Evolutionary conservation across 1,140 invertebrate species (phyloP).

Genomic region (Lordiphosa clarofinis): DNA sequence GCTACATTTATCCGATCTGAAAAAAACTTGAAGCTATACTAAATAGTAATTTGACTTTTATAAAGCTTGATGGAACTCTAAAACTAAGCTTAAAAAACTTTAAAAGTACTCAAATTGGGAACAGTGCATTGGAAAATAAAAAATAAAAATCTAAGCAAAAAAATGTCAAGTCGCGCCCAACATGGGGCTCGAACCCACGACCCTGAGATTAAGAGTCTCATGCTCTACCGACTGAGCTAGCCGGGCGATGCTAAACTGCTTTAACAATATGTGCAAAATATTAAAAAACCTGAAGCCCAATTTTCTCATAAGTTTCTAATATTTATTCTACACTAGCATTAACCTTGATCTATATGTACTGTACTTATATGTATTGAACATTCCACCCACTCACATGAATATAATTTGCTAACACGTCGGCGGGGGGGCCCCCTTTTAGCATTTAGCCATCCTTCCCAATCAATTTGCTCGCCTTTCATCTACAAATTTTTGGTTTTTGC

Average conservation of each 20-base stretch:
- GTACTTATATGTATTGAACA: background rate
- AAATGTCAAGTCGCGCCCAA: constrained; percentile 83
- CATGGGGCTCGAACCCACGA: constrained; percentile 95
- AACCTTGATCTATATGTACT: background rate
- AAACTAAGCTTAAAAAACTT: too few species aligned
- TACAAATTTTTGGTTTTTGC: constrained; percentile 8
- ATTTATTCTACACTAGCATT: background rate
- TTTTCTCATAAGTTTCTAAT: too few species aligned
- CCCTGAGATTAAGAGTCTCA: constrained; percentile 96
- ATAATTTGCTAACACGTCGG: background rate
- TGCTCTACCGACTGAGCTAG: constrained; percentile 95
- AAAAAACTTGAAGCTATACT: too few species aligned
- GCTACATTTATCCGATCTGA: too few species aligned
- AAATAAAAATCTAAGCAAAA: too few species aligned
- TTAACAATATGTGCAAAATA: too few species aligned
- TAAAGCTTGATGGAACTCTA: too few species aligned
- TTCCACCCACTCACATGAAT: constrained; percentile 4
- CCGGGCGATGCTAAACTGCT: constrained; percentile 81
- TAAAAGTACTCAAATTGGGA: too few species aligned
- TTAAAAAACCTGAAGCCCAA: too few species aligned
- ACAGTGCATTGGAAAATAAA: too few species aligned
- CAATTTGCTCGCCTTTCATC: constrained; percentile 53
- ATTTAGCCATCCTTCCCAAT: constrained; percentile 47
- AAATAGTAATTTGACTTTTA: too few species aligned
- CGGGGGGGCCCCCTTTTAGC: constrained; percentile 2